Evolutionary conservation across 2,888 invertebrate genomes (phyloP), one percentile per base, ranked within the genome.

Genomic region (Geotrupes spiniger): DNA sequence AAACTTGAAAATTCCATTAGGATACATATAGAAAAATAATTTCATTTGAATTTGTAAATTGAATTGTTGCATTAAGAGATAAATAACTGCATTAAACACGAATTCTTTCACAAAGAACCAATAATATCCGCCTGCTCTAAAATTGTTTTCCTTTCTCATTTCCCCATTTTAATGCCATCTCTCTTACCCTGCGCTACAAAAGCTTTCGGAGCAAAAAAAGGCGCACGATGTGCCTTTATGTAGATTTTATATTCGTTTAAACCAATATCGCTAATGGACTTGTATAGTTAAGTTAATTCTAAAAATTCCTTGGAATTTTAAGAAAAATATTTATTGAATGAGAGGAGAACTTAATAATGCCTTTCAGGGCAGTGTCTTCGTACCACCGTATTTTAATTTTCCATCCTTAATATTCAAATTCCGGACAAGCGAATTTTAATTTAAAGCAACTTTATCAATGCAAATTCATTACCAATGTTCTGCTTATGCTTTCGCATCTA

Each of bases 201-300:
- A 21, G 21, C 21, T 6, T 3, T 21, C 6, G 4, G 21, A 21
- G 4, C 6, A 21, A 21, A 21, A 21, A 21, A 21, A 6, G n/a
- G n/a, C n/a, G 6, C 21, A 21, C 21, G 21, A 12, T 12, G 33
- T 15, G 12, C 26, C 21, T 49, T 49, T 49, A 49, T 49, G 40
- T 36, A 44, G 44, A 49, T 43, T 43, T 42, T 49, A 49, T 49
- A 57, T 54, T 54, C 53, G 50, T 44, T 50, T 59, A 57, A 54
- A 57, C 60, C 54, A 60, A 60, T 60, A 60, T 57, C 51, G 58
- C 57, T 60, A 60, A 60, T 60, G 60, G 60, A 60, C 58, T 57
- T 50, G 51, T 52, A 47, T 42, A 21, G 14, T 31, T 21, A 14
- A 36, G 40, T 36, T 49, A 49, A 49, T 49, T 49, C 44, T 14